phyloP scores from a whole-genome alignment of 2,797 vertebrate species.

The Platyrinchus mystaceus region DNA sequence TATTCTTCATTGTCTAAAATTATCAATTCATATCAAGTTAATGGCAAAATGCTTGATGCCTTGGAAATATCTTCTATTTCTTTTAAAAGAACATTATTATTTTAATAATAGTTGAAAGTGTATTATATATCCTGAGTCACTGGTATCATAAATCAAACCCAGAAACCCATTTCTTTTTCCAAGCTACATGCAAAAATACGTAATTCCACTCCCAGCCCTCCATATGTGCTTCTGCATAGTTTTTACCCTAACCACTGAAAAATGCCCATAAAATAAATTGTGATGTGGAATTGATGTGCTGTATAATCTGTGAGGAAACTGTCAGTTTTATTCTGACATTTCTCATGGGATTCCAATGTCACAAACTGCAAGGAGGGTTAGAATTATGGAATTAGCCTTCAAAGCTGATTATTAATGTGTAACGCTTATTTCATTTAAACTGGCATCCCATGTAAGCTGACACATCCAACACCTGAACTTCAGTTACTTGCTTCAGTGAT shows the following conservation, averaged over 20 bases:
- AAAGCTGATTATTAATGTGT: conserved; percentile 46
- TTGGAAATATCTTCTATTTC: neutral
- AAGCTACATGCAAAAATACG: neutral
- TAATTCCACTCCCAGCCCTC: neutral
- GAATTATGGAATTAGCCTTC: conserved; percentile 37
- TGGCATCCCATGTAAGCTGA: conserved; percentile 11
- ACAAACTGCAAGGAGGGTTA: conserved; percentile 8
- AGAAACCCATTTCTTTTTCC: neutral
- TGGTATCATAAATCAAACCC: neutral
- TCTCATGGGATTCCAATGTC: conserved; percentile 33
- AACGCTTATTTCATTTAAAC: conserved; percentile 29
- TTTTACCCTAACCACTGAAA: conserved; percentile 18
- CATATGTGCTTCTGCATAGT: neutral
- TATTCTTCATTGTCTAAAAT: neutral
- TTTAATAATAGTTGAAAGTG: neutral
- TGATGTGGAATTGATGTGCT: neutral
- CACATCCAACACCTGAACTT: conserved; percentile 21
- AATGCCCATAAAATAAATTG: neutral
- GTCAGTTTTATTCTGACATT: neutral
- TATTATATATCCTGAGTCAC: neutral
- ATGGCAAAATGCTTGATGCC: neutral
- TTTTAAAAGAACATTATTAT: neutral
- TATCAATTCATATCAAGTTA: neutral
- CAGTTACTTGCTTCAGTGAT: neutral
- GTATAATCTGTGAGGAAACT: conserved; percentile 8